A percentile compares a stretch with the other conserved stretches of the same genome.
Evolutionary conservation across 2,888 invertebrate species (phyloP).

Genomic region (Andrena fulva): DNA sequence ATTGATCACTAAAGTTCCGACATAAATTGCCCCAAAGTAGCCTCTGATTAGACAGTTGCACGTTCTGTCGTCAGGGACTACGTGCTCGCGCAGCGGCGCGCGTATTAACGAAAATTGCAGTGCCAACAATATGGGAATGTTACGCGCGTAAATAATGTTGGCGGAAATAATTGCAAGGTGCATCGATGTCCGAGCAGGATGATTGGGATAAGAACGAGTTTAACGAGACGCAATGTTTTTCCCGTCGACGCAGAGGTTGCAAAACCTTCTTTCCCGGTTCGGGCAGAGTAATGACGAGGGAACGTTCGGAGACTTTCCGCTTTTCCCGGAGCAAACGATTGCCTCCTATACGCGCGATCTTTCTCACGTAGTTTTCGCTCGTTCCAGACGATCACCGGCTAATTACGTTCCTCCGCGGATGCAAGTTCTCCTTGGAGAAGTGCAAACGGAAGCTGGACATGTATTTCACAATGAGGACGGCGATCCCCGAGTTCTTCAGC

Average conservation of each 20-base stretch:
- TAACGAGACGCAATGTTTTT: neutral
- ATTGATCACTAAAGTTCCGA: neutral
- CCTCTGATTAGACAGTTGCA: neutral
- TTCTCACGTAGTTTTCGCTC: neutral
- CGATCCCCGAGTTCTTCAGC: slow-evolving; percentile 93
- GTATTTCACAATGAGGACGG: slow-evolving; percentile 94
- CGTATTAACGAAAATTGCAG: neutral
- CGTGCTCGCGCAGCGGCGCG: neutral
- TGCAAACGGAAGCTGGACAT: slow-evolving; percentile 94
- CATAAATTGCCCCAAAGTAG: neutral
- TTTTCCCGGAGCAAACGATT: neutral
- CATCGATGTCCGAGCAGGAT: neutral
- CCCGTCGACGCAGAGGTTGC: neutral
- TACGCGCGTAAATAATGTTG: neutral
- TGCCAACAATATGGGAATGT: neutral
- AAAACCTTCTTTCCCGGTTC: neutral
- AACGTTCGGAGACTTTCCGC: slow-evolving; percentile 1
- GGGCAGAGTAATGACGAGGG: neutral
- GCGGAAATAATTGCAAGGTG: neutral
- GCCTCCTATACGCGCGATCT: neutral
- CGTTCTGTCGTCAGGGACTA: neutral
- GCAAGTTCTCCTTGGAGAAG: slow-evolving; percentile 94
- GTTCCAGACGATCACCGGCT: slow-evolving; percentile 90
- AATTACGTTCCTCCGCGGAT: slow-evolving; percentile 93
- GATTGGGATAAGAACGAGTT: neutral